Base-by-base conservation (phyloP, 92 coral and sea anemone genomes). In the Paragorgia papillata region DNA sequence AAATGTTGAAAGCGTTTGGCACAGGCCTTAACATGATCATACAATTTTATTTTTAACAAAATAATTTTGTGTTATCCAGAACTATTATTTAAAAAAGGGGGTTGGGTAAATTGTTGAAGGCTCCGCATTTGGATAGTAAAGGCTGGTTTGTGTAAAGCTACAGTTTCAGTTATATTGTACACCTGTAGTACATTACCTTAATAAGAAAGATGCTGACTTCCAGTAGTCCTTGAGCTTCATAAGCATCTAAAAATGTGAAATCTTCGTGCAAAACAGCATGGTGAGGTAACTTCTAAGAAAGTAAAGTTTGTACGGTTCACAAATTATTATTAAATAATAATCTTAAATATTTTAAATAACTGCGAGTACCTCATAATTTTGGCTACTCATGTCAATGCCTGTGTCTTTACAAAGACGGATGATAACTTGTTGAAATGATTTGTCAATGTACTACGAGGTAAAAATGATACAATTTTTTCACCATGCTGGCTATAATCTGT, bases 191-290 rank as follows among this genome's bases (percentile, higher is more conserved):
- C n/a, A n/a, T n/a, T 57, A 94, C 98, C 96, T 95, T 95, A 20
- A 95, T 91, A 69, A 95, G 88, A 80, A 95, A 95, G 31, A 95
- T 84, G 83, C 99, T 87, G 57, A 95, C 92, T 40, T 92, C 95
- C 25, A 95, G 73, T 29, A 95, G 82, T 44, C 99, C 99, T 78
- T 95, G 95, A 18, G 99, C 97, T 46, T 95, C 97, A 40, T 91
- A 89, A 21, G 99, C 99, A 55, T 95, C 82, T n/a, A 95, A 86
- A 83, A 95, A 95, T 79, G 89, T 91, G 77, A 95, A 95, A 59
- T 91, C 90, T 25, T 86, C 85, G 50, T 86, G 77, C 15, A 91
- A 55, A 18, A 95, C 97, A 65, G 99, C 99, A 59, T 74, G 80
- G 51, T 95, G 99, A 17, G 99, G 99, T 44, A 95, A 84, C 83